Conservation (phyloP, 2,797 vertebrate species). For the Eupleurogrammus muticus region DNA sequence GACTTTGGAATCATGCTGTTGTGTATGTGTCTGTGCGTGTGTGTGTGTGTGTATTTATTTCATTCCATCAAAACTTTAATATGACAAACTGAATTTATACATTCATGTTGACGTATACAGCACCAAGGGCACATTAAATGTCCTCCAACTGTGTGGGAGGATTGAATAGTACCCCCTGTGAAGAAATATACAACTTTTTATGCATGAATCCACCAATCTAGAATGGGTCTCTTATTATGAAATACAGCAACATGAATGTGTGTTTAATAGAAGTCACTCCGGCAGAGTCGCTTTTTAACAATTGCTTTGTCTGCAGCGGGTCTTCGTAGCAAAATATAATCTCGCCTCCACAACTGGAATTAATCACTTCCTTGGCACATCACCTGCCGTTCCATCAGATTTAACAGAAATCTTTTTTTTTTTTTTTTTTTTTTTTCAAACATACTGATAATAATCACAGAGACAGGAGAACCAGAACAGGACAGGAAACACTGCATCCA, state of each 20-base stretch:
- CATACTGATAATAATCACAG: not conserved
- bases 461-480: not conserved
- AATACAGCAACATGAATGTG: constrained; percentile 14
- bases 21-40: no score
- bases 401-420: not conserved
- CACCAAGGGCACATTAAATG: constrained; percentile 31
- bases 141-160: constrained; percentile 38
- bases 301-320: not conserved
- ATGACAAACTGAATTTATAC: constrained; percentile 33
- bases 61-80: constrained; percentile 29
- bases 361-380: not conserved
- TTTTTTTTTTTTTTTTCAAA: not conserved
- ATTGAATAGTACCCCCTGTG: constrained; percentile 30
- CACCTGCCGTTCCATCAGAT: not conserved
- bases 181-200: constrained; percentile 36
- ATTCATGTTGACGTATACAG: constrained; percentile 16
- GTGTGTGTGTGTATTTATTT: not conserved
- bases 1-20: constrained; percentile 26
- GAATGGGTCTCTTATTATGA: constrained; percentile 16
- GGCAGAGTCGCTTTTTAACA: not conserved
- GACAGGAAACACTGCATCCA: no score
- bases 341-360: not conserved
- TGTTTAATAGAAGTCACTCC: not conserved
- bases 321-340: not conserved
- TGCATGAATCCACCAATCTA: constrained; percentile 25